Evolutionary conservation across 2,113 vertebrate genomes (phyloP).

Genomic region (Genyomyrus donnyi): DNA sequence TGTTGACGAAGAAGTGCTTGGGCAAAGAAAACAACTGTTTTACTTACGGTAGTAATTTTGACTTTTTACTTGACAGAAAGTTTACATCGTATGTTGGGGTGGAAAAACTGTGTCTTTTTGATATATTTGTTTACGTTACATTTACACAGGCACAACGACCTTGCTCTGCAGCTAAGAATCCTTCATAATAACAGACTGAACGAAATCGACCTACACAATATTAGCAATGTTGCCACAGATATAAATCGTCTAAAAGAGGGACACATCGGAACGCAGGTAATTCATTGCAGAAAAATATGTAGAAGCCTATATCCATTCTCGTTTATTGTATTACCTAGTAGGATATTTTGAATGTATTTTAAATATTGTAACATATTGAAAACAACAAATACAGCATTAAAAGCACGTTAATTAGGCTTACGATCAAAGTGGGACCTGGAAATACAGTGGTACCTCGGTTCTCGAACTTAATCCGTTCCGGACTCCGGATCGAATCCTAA

Average conservation of each 20-base stretch:
- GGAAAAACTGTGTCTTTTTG: neutral
- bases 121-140: slow-evolving; percentile 2
- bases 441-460: no score
- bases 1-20: neutral
- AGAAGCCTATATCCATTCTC: neutral
- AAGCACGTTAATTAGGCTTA: neutral
- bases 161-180: slow-evolving; percentile 68
- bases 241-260: slow-evolving; percentile 68
- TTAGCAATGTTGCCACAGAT: slow-evolving; percentile 65
- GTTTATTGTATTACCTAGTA: neutral
- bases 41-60: neutral
- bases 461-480: no score
- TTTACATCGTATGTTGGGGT: neutral
- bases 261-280: slow-evolving; percentile 81
- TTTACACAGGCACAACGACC: slow-evolving; percentile 76
- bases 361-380: neutral
- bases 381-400: neutral
- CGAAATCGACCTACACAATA: slow-evolving; percentile 56
- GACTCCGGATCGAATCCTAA: no score
- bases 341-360: neutral
- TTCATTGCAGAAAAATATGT: neutral
- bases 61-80: neutral
- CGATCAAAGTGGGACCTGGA: neutral
- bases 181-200: slow-evolving; percentile 58
- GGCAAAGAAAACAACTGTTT: neutral